These are phyloP conservation scores for Polymixis lichenea DNA, from an alignment of 2,888 invertebrate species.

Conservation along the genomic window DNA sequence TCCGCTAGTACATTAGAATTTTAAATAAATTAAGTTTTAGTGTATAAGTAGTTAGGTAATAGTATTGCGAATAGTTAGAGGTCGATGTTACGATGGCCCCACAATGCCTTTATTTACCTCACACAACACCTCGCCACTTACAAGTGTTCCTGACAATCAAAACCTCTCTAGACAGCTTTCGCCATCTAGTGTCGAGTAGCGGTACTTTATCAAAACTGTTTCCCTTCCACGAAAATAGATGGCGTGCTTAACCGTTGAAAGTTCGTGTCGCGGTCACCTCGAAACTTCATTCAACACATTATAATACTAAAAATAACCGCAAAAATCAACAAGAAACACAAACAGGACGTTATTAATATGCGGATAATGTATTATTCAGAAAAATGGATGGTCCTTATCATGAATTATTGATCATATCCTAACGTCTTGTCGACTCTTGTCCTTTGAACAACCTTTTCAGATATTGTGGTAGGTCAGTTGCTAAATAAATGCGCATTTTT, in stretches of 20 bases:
- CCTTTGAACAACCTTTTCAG: slow-evolving; percentile 38
- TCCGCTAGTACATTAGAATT: no score
- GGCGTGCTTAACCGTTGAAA: not conserved
- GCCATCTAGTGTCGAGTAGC: slow-evolving; percentile 56
- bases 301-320: slow-evolving; percentile 21
- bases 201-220: not conserved
- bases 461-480: slow-evolving; percentile 62
- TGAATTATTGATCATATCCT: slow-evolving; percentile 57
- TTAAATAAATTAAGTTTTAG: no score
- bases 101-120: no score
- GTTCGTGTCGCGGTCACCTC: not conserved
- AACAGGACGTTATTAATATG: slow-evolving; percentile 57
- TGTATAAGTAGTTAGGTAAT: no score
- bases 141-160: no score
- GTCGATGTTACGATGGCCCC: no score
- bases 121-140: no score
- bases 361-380: slow-evolving; percentile 61
- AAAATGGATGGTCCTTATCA: slow-evolving; percentile 38
- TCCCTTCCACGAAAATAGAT: slow-evolving; percentile 7
- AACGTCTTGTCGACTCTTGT: slow-evolving; percentile 19
- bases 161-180: not conserved
- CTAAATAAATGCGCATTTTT: slow-evolving; percentile 56
- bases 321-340: slow-evolving; percentile 30
- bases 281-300: not conserved
- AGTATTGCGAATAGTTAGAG: no score